Conservation (phyloP, 2,888 invertebrate species). For the Pyrgus malvae region DNA sequence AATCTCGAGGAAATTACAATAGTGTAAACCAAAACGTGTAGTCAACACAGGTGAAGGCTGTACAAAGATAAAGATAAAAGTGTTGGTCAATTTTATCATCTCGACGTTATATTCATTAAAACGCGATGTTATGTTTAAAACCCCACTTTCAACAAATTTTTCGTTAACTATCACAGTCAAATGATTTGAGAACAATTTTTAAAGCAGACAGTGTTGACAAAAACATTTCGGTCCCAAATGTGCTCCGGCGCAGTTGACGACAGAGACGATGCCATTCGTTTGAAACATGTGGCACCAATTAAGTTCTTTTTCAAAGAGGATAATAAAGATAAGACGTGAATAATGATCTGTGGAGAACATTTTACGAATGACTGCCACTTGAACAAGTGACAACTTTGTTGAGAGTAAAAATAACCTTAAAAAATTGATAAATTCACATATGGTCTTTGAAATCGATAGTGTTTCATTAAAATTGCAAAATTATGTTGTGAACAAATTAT, state of each 20-base stretch:
- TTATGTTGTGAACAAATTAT: too few species aligned
- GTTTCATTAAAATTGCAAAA: too few species aligned
- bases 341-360: constrained; percentile 72
- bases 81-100: too few species aligned
- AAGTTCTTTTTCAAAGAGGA: constrained; percentile 69
- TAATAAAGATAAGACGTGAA: constrained; percentile 75
- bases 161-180: not conserved
- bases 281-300: constrained; percentile 76
- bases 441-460: too few species aligned
- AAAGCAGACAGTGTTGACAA: constrained; percentile 37
- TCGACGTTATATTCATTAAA: too few species aligned
- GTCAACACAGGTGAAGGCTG: too few species aligned
- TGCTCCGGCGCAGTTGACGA: constrained; percentile 55
- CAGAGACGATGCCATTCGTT: constrained; percentile 56
- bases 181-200: constrained; percentile 2
- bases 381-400: constrained; percentile 59
- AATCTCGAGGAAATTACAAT: too few species aligned
- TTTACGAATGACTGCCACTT: constrained; percentile 72
- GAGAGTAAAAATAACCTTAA: constrained; percentile 30
- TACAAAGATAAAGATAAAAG: too few species aligned
- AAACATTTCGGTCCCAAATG: constrained; percentile 49
- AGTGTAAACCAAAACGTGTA: too few species aligned
- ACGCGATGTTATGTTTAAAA: too few species aligned
- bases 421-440: not conserved
- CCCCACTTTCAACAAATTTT: not conserved